These are phyloP conservation scores for Parus major DNA, from an alignment of 2,113 vertebrate genomes.

Conservation along the genomic window DNA sequence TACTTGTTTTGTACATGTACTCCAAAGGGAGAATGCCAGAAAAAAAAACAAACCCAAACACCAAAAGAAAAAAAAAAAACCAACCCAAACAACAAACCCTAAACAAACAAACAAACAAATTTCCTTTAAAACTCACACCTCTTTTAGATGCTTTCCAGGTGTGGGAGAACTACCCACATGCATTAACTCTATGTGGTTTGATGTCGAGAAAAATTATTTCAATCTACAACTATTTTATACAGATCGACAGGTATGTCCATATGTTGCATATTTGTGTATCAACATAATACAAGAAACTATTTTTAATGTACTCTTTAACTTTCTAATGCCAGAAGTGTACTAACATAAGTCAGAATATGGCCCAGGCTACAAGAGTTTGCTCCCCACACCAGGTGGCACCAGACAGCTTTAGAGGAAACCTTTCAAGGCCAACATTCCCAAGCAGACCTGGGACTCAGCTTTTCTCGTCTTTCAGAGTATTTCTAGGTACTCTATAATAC, in stretches of 20 bases:
- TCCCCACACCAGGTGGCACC: constrained; percentile 53
- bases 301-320: neutral
- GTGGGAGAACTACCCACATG: neutral
- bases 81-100: neutral
- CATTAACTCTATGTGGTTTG: neutral
- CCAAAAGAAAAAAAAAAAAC: neutral
- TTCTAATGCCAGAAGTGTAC: neutral
- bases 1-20: neutral
- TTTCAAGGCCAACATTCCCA: neutral
- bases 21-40: neutral
- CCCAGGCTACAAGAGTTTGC: neutral
- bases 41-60: neutral
- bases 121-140: neutral
- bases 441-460: neutral
- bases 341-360: neutral
- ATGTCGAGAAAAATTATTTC: neutral
- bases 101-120: neutral
- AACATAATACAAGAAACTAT: neutral
- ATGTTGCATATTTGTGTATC: neutral
- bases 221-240: neutral
- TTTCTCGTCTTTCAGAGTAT: neutral
- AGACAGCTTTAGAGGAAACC: constrained; percentile 16
- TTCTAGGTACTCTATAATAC: constrained; percentile 12
- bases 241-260: neutral
- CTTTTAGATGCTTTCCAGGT: neutral